These are phyloP conservation scores for Lethocerus indicus DNA, from an alignment of 1,140 invertebrate genomes.

Conservation along the genomic window DNA sequence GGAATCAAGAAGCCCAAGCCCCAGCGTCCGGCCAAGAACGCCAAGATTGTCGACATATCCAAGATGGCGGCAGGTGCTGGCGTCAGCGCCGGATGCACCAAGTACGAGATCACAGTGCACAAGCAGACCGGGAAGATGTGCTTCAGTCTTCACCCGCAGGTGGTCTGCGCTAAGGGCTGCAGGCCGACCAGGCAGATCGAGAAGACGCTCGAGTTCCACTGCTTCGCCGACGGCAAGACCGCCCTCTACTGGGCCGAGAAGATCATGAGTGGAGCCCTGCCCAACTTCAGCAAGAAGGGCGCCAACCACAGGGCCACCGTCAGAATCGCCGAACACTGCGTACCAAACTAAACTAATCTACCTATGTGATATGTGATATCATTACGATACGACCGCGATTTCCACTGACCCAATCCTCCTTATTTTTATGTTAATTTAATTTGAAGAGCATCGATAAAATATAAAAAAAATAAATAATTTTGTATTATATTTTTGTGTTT, in stretches of 20 bases:
- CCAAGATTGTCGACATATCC: not conserved
- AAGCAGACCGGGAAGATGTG: conserved; percentile 30
- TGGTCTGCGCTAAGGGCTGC: conserved; percentile 29
- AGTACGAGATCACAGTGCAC: conserved; percentile 8
- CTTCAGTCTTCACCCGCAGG: conserved; percentile 31
- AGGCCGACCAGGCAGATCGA: conserved; percentile 17
- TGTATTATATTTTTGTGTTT: too few relatives aligned
- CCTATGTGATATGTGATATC: too few relatives aligned
- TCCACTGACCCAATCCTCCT: too few relatives aligned
- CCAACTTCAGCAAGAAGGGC: conserved; percentile 18
- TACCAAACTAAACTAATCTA: too few relatives aligned
- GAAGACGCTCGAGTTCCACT: conserved; percentile 29
- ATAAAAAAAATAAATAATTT: too few relatives aligned
- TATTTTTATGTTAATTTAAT: too few relatives aligned
- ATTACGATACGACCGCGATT: too few relatives aligned
- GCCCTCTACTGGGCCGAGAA: conserved; percentile 28
- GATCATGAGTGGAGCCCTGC: conserved; percentile 35
- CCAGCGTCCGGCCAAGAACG: conserved; percentile 12
- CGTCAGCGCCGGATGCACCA: conserved; percentile 9
- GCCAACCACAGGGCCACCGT: conserved; percentile 7
- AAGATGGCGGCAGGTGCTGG: not conserved
- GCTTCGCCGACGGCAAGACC: conserved; percentile 24
- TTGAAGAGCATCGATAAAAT: too few relatives aligned
- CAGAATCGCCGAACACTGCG: conserved; percentile 9
- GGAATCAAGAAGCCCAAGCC: conserved; percentile 15